Percentiles rank a stretch among this genome's conserved stretches.
Conservation (phyloP, 2,888 invertebrate genomes). For the Polyommatus icarus region DNA sequence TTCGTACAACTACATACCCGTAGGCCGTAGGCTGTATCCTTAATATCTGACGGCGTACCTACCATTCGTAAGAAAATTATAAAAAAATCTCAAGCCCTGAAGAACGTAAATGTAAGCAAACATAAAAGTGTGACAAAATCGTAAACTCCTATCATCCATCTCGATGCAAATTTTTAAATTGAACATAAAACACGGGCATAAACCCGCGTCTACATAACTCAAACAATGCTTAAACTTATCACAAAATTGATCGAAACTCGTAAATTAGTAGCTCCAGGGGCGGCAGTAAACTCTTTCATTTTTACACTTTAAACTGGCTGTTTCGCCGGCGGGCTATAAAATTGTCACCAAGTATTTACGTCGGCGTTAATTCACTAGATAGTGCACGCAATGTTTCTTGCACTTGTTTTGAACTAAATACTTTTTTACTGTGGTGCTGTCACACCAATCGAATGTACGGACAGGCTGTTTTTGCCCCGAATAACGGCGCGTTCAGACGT, state of each 20-base stretch:
- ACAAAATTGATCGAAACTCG: slow-evolving; percentile 42
- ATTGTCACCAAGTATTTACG: slow-evolving; percentile 43
- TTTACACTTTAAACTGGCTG: slow-evolving; percentile 41
- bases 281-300: slow-evolving; percentile 41
- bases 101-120: neutral
- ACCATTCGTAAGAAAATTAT: neutral
- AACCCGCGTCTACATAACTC: slow-evolving; percentile 27
- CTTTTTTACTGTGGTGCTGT: neutral
- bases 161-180: slow-evolving; percentile 25
- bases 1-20: too few relatives aligned
- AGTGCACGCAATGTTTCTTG: slow-evolving; percentile 36
- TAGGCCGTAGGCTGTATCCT: too few relatives aligned
- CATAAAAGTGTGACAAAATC: neutral
- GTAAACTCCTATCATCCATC: slow-evolving; percentile 12
- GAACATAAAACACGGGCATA: slow-evolving; percentile 36
- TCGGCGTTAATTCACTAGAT: slow-evolving; percentile 37
- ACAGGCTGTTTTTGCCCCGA: too few relatives aligned
- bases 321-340: slow-evolving; percentile 39
- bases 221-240: slow-evolving; percentile 40
- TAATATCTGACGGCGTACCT: neutral
- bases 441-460: neutral
- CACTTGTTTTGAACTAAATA: slow-evolving; percentile 30
- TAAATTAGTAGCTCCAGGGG: slow-evolving; percentile 36
- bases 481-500: too few relatives aligned
- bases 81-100: neutral